Conservation (phyloP, 2,888 invertebrate species). For the Netelia virgata region DNA sequence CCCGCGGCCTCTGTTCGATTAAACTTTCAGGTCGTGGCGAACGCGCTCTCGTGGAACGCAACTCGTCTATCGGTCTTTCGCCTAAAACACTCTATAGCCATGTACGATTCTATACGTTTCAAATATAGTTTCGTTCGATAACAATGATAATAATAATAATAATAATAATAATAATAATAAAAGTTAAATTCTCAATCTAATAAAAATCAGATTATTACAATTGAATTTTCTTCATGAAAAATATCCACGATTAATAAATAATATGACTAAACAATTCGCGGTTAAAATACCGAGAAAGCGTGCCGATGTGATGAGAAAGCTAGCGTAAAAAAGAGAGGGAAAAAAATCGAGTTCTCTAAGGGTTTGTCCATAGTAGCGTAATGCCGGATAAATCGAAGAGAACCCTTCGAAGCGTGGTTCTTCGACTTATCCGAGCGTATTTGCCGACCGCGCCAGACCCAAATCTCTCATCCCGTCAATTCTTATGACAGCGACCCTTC, state of each 20-base stretch:
- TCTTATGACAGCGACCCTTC: too few species aligned
- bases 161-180: not conserved
- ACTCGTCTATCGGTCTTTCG: conserved; percentile 15
- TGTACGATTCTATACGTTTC: not conserved
- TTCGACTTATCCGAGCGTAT: too few species aligned
- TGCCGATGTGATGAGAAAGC: not conserved
- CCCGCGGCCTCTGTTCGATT: conserved; percentile 56
- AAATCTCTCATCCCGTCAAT: too few species aligned
- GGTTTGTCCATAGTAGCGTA: not conserved
- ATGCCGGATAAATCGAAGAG: not conserved
- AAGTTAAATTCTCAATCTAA: too few species aligned
- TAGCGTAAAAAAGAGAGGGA: not conserved
- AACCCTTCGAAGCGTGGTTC: too few species aligned
- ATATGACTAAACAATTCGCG: too few species aligned
- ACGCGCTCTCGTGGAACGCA: conserved; percentile 17
- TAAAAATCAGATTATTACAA: too few species aligned
- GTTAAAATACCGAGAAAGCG: too few species aligned
- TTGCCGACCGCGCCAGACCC: too few species aligned
- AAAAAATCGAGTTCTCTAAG: not conserved
- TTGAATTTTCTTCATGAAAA: too few species aligned
- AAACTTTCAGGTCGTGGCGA: conserved; percentile 55
- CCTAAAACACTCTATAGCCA: conserved; percentile 6
- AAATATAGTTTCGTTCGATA: not conserved
- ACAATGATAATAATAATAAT: not conserved
- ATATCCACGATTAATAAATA: too few species aligned